Base-by-base conservation (phyloP, 2,797 vertebrate species). In the Microctenopoma stevenorrisi region DNA sequence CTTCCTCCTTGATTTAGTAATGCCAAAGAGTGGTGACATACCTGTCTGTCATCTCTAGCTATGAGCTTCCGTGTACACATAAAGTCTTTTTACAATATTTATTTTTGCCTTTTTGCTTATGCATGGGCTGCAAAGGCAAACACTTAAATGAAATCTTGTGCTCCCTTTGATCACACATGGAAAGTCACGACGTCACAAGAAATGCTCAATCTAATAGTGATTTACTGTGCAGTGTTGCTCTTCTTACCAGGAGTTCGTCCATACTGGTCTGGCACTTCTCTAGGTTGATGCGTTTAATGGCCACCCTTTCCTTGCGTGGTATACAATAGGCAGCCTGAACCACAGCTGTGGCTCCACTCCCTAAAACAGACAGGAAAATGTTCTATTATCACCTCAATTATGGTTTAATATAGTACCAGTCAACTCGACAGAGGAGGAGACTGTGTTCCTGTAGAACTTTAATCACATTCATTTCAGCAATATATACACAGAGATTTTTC, bases 241-340 rank as follows among this genome's bases (percentile, higher is more conserved):
- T 15, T 69, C 87, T 88, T 91, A 99, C 97, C 97, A 99, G 91
- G 72, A 99, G 97, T 76, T 99, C 98, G n/a, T 99, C 97, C 97
- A 99, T 99, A 90, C 96, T 99, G 0, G 97, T 99, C 86, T 99
- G 98, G 92, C 98, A 99, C 90, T 99, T 99, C 91, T 99, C 98
- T 15, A 99, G 94, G 78, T 99, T 99, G 91, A 99, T 99, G 55
- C 98, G 94, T 85, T 99, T 99, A 84, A 99, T 98, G 2, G 98
- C 97, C 88, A 99, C 97, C 88, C 95, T 98, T 91, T 99, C 97
- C 90, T 98, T 99, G 90, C 97, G 96, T 3, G 98, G 97, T 63
- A 68, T 4, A 58, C 97, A 99, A 84, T 94, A 96, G 1, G 98
- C 98, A 15, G 97, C 97, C 81, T 99, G 98, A 54, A 99, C 98